Evolutionary conservation across 2,113 vertebrate species (phyloP).

Genomic region (Notothenia rossii): DNA sequence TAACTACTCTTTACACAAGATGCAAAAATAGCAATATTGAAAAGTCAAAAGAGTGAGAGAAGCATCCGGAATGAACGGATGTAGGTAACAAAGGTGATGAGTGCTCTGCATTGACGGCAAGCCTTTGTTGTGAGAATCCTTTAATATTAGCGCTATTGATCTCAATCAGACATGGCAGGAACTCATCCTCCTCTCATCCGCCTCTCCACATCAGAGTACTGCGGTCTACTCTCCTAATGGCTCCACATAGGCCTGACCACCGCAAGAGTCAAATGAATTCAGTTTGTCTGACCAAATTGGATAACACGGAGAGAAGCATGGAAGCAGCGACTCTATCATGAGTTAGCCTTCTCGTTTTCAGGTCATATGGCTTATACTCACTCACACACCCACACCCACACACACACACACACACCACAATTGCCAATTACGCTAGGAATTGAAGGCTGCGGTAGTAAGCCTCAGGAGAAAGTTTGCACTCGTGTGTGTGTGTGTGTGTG

Average conservation of each 20-base stretch:
- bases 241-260: conserved; percentile 51
- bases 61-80: not conserved
- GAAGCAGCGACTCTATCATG: conserved; percentile 32
- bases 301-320: conserved; percentile 26
- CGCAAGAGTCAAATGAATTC: conserved; percentile 51
- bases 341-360: conserved; percentile 33
- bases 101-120: not conserved
- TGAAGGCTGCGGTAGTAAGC: conserved; percentile 14
- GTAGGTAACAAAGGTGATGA: too few relatives aligned
- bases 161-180: not conserved
- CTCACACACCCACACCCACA: not conserved
- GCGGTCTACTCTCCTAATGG: conserved; percentile 10
- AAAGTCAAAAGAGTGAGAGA: not conserved
- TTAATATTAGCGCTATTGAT: conserved; percentile 6
- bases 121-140: conserved; percentile 5
- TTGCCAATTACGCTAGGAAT: conserved; percentile 34
- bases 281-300: conserved; percentile 55
- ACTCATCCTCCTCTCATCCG: not conserved
- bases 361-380: conserved; percentile 34
- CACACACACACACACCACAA: conserved; percentile 6
- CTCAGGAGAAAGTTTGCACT: conserved; percentile 50
- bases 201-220: not conserved
- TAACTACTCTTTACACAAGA: not conserved
- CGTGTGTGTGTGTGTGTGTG: too few relatives aligned
- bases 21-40: not conserved